phyloP scores from a whole-genome alignment of 2,888 invertebrate genomes.

The Ctena decussata region DNA sequence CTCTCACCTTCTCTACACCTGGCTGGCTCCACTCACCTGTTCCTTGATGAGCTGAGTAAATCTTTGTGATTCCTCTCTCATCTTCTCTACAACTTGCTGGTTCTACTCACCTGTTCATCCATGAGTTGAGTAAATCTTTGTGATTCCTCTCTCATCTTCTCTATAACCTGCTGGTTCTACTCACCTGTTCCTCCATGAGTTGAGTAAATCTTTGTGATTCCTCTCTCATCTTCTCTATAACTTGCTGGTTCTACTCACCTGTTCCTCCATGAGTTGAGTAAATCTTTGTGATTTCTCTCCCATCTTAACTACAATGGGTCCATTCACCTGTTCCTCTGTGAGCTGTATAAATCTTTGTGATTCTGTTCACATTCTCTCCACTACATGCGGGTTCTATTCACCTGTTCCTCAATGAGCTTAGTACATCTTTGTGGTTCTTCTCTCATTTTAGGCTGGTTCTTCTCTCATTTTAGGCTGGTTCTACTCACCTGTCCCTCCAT shows the following conservation, averaged over 20 bases:
- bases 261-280: background rate
- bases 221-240: conserved; percentile 58
- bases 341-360: conserved; percentile 40
- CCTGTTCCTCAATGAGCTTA: no score
- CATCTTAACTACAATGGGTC: no score
- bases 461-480: no score
- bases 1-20: conserved; percentile 55
- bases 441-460: no score
- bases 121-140: conserved; percentile 42
- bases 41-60: conserved; percentile 32
- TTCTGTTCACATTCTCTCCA: conserved; percentile 56
- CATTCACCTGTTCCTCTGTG: conserved; percentile 53
- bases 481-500: conserved; percentile 54
- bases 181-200: conserved; percentile 52
- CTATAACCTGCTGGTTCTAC: conserved; percentile 64
- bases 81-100: conserved; percentile 57
- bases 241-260: conserved; percentile 53
- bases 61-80: conserved; percentile 55
- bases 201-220: conserved; percentile 50
- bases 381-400: conserved; percentile 63
- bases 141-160: conserved; percentile 55
- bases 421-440: no score
- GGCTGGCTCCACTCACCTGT: conserved; percentile 65
- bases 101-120: conserved; percentile 60
- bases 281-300: background rate